Conservation (phyloP, 2,888 invertebrate species). For the Phyllotreta cruciferae region DNA sequence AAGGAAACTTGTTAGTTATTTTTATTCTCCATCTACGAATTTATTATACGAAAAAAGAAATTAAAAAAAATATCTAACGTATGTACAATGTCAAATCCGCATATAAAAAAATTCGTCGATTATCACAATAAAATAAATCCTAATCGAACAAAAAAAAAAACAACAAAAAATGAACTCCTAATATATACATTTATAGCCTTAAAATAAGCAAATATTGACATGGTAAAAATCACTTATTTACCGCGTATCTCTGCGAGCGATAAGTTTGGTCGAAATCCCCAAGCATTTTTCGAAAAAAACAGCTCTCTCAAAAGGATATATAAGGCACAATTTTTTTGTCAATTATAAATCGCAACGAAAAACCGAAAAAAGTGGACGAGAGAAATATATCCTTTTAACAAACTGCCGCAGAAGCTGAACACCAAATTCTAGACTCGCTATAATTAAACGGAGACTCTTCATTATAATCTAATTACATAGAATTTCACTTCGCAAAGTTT, state of each 20-base stretch:
- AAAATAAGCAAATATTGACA: constrained; percentile 1
- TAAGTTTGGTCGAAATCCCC: not conserved
- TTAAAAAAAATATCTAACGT: not conserved
- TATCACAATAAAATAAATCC: constrained; percentile 10
- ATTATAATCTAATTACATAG: no score
- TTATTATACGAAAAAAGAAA: not conserved
- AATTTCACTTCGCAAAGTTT: no score
- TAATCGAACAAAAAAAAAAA: not conserved
- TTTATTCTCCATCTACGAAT: no score
- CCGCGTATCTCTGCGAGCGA: not conserved
- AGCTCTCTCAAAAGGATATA: constrained; percentile 34
- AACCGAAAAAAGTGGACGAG: constrained; percentile 18
- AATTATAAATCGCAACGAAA: not conserved
- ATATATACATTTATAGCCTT: not conserved
- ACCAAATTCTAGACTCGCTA: no score
- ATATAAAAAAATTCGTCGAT: constrained; percentile 8
- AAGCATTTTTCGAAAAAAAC: constrained; percentile 4
- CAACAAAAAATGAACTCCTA: not conserved
- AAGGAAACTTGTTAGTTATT: no score
- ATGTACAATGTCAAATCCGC: not conserved
- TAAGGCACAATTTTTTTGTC: constrained; percentile 31
- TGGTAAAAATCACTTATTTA: constrained; percentile 4
- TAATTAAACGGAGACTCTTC: no score
- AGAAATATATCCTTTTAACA: constrained; percentile 34
- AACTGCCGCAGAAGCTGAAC: constrained; percentile 11